A percentile compares a stretch with the other conserved stretches of the same genome.
Evolutionary conservation across 2,888 invertebrate species (phyloP).

Genomic region (Julus scandinavius): DNA sequence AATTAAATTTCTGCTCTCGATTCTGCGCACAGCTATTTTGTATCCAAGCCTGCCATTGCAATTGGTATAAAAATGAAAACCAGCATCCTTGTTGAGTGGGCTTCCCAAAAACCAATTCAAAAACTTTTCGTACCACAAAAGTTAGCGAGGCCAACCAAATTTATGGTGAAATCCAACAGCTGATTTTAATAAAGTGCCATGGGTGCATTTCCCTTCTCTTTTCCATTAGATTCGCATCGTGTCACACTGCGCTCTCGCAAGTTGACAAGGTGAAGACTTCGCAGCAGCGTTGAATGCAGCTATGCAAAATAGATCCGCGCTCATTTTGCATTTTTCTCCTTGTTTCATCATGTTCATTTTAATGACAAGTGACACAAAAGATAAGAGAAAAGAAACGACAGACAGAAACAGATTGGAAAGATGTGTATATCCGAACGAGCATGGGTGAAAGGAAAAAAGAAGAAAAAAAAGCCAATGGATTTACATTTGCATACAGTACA

Average conservation of each 20-base stretch:
- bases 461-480: not conserved
- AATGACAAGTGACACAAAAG: slow-evolving; percentile 33
- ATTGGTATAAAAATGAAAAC: not conserved
- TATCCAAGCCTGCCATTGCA: too few species aligned
- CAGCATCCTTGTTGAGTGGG: not conserved
- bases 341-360: slow-evolving; percentile 45
- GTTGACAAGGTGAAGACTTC: slow-evolving; percentile 29
- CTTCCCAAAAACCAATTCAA: not conserved
- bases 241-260: not conserved
- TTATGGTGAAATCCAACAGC: slow-evolving; percentile 12
- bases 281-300: not conserved
- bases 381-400: slow-evolving; percentile 45
- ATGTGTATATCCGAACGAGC: not conserved
- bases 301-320: slow-evolving; percentile 19
- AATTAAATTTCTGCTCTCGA: too few species aligned
- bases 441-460: not conserved
- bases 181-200: slow-evolving; percentile 36
- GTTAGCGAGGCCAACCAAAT: not conserved
- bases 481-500: not conserved
- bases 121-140: too few species aligned
- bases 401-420: slow-evolving; percentile 39
- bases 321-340: slow-evolving; percentile 15
- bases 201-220: not conserved
- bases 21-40: too few species aligned
- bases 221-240: slow-evolving; percentile 24